Conservation (phyloP, 2,113 vertebrate genomes). For the Falcunculus frontatus region DNA sequence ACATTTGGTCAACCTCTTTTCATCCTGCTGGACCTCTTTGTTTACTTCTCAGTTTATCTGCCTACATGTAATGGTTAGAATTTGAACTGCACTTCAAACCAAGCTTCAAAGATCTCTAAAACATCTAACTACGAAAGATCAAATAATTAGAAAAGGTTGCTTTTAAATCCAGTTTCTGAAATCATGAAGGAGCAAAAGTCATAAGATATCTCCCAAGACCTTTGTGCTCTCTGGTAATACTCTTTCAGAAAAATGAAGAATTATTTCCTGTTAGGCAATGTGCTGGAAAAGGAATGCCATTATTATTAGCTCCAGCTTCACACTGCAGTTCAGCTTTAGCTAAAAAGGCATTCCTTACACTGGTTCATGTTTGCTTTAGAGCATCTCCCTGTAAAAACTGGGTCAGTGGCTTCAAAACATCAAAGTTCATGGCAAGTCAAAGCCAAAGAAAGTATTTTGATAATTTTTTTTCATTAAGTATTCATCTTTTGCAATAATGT, state of each 20-base stretch:
- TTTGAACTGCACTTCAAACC: not conserved
- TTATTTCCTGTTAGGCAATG: conserved; percentile 10
- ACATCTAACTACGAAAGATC: not conserved
- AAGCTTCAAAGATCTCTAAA: not conserved
- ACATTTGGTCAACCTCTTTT: not conserved
- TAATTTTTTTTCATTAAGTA: not conserved
- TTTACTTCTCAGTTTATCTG: not conserved
- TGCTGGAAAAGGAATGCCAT: not conserved
- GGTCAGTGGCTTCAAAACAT: not conserved
- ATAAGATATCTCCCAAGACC: not conserved
- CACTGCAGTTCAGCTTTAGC: not conserved
- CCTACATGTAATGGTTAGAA: not conserved
- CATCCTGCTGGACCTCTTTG: not conserved
- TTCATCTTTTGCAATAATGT: not conserved
- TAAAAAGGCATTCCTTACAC: not conserved
- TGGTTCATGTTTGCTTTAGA: conserved; percentile 17
- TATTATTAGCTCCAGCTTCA: conserved; percentile 2
- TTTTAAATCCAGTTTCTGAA: not conserved
- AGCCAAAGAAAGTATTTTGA: conserved; percentile 3
- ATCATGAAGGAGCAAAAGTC: not conserved
- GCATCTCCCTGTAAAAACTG: not conserved
- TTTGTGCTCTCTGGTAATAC: not conserved
- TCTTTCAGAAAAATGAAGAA: not conserved
- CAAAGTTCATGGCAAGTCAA: not conserved
- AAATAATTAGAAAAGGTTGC: not conserved